These are phyloP conservation scores for Glyphotaelius pellucidus DNA, from an alignment of 2,888 invertebrate species.

Conservation along the genomic window DNA sequence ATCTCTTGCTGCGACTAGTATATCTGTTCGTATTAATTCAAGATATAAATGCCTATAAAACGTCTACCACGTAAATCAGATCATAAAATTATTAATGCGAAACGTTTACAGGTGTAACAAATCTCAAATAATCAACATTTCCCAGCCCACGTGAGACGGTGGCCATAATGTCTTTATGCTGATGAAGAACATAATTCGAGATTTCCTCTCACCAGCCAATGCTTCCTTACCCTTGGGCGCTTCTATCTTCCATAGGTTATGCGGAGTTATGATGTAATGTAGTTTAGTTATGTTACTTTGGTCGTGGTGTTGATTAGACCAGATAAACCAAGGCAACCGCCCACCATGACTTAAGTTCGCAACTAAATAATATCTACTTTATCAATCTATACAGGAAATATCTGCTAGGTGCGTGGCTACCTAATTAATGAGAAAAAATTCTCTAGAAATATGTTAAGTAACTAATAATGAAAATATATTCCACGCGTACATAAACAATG, in stretches of 20 bases:
- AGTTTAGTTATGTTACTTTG: not conserved
- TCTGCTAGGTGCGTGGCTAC: not conserved
- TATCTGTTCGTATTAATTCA: not conserved
- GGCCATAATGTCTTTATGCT: not conserved
- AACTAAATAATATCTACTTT: not conserved
- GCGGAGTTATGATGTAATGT: not conserved
- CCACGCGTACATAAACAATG: too few species aligned
- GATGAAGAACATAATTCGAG: not conserved
- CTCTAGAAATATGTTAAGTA: not conserved
- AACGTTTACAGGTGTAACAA: too few species aligned
- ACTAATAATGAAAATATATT: not conserved
- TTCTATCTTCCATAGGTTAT: not conserved
- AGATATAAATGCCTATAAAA: not conserved
- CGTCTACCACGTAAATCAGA: not conserved
- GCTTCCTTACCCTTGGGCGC: not conserved
- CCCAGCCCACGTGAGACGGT: not conserved
- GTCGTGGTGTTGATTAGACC: not conserved
- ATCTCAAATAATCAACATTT: not conserved
- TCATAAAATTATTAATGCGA: not conserved
- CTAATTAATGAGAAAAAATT: not conserved
- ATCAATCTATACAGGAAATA: not conserved
- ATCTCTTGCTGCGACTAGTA: too few species aligned
- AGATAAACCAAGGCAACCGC: not conserved
- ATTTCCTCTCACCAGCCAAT: not conserved
- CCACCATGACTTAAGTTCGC: not conserved